A percentile compares a stretch with the other conserved stretches of the same genome.
These are phyloP conservation scores for Phortica magna DNA, from an alignment of 2,888 invertebrate species.

Conservation along the genomic window DNA sequence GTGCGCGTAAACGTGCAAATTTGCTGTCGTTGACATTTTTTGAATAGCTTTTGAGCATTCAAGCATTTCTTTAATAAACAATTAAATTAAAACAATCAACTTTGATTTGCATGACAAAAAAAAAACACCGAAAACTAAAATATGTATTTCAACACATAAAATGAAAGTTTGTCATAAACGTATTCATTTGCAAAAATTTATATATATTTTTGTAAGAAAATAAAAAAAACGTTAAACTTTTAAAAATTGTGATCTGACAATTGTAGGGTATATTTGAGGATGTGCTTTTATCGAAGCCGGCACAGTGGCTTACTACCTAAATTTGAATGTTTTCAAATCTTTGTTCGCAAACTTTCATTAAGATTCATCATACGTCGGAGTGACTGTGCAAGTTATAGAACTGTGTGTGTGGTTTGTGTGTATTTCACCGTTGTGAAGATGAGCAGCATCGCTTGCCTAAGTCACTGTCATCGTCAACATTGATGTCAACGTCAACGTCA, in stretches of 20 bases:
- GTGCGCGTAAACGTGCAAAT: background rate
- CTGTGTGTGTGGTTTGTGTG: background rate
- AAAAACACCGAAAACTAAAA: background rate
- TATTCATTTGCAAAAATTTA: no score
- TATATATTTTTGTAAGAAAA: no score
- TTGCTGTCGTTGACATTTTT: background rate
- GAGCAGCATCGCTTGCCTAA: background rate
- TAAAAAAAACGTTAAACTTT: no score
- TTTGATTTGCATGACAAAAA: background rate
- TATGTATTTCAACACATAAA: no score
- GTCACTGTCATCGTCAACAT: background rate
- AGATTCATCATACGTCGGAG: no score
- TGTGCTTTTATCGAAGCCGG: no score
- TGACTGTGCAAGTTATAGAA: background rate
- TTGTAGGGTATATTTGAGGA: no score
- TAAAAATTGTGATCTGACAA: no score
- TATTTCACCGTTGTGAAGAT: background rate
- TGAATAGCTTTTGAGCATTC: background rate
- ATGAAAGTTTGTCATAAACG: no score
- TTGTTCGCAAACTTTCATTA: background rate
- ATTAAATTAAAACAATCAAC: background rate
- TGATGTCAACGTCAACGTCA: background rate
- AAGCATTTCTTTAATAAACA: background rate
- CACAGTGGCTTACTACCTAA: no score
- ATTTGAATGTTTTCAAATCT: background rate